Percentiles rank a stretch among this genome's conserved stretches.
Evolutionary conservation across 2,888 invertebrate genomes (phyloP).

Genomic region (Dinocampus coccinellae): DNA sequence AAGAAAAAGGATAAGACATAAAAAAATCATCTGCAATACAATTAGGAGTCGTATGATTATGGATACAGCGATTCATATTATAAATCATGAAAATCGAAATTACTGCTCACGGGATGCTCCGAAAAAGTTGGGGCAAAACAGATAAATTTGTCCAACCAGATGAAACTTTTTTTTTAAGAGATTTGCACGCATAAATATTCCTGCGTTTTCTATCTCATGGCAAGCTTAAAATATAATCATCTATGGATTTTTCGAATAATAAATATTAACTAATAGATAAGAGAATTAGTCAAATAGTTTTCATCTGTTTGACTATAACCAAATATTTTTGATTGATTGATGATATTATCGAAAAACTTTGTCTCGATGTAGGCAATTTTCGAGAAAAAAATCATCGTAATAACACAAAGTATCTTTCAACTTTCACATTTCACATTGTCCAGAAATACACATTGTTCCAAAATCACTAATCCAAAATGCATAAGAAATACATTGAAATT

Average conservation of each 20-base stretch:
- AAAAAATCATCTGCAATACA: not conserved
- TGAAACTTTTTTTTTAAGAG: conserved; percentile 13
- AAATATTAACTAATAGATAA: not conserved
- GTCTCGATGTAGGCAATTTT: conserved; percentile 16
- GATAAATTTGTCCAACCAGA: conserved; percentile 9
- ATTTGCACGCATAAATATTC: conserved; percentile 1
- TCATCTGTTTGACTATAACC: conserved; percentile 10
- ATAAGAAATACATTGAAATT: no score
- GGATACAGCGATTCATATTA: conserved; percentile 29
- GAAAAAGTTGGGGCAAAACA: not conserved
- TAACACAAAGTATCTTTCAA: conserved; percentile 53
- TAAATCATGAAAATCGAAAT: conserved; percentile 27
- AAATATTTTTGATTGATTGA: conserved; percentile 54
- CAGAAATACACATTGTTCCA: no score
- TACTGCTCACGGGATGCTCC: conserved; percentile 3
- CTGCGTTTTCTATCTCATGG: conserved; percentile 6
- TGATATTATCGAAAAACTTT: conserved; percentile 36
- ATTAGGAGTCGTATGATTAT: conserved; percentile 17
- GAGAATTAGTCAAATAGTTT: not conserved
- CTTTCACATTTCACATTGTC: no score
- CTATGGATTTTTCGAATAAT: not conserved
- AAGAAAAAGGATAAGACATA: not conserved
- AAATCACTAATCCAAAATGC: no score
- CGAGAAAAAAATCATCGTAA: conserved; percentile 53
- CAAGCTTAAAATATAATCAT: not conserved